phyloP scores from a whole-genome alignment of 2,113 vertebrate species.

The Oenanthe melanoleuca region DNA sequence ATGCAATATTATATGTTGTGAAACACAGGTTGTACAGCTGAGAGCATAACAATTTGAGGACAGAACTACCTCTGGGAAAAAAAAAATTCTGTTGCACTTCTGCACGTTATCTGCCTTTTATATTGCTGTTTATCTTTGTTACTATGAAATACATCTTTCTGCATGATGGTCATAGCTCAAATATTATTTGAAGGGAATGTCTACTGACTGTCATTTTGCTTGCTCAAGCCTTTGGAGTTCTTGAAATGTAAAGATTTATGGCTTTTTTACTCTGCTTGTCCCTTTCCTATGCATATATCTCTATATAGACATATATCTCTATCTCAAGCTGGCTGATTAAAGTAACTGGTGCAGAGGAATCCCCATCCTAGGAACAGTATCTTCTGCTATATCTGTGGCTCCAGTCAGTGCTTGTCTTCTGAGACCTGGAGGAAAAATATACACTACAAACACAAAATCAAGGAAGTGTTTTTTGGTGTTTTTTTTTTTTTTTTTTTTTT shows the following conservation, averaged over 20 bases:
- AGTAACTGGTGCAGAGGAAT: background rate
- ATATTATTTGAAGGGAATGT: background rate
- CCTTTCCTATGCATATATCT: background rate
- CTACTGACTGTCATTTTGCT: background rate
- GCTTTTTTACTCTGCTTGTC: background rate
- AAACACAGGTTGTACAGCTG: background rate
- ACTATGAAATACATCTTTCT: background rate
- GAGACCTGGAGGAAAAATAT: conserved; percentile 13
- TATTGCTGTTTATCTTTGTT: background rate
- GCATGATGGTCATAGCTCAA: background rate
- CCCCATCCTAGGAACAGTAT: background rate
- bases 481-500: background rate
- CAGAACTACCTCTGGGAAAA: background rate
- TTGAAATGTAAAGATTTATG: background rate
- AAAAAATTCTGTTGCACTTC: background rate
- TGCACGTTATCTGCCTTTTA: background rate
- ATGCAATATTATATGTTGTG: background rate
- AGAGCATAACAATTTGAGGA: background rate
- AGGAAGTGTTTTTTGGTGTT: background rate
- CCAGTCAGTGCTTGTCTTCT: background rate
- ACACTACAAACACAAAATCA: background rate
- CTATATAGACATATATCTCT: no score
- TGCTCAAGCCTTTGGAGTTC: background rate
- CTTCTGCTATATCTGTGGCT: background rate
- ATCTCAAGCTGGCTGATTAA: background rate